These are phyloP conservation scores for Trilocha varians DNA, from an alignment of 2,888 invertebrate genomes.

Conservation along the genomic window DNA sequence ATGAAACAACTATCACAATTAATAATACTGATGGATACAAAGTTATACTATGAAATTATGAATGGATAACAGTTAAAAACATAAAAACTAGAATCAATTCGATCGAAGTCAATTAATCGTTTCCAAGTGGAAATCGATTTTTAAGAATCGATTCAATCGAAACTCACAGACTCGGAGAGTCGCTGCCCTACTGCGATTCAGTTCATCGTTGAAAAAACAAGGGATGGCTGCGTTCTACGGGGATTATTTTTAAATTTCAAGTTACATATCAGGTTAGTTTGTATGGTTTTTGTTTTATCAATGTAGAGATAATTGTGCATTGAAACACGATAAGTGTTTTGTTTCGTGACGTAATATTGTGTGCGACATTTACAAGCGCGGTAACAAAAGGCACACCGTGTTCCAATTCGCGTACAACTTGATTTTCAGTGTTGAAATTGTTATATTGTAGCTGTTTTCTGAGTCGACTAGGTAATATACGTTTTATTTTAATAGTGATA, in stretches of 20 bases:
- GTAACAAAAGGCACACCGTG: background rate
- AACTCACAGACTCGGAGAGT: no score
- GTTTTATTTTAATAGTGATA: background rate
- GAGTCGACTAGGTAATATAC: background rate
- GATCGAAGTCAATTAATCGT: no score
- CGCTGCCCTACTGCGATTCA: background rate
- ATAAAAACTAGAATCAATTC: no score
- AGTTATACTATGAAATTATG: no score
- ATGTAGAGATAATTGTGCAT: constrained; percentile 6
- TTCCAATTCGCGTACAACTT: background rate
- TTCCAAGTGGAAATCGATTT: no score
- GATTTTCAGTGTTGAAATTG: constrained; percentile 3
- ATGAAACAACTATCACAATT: no score
- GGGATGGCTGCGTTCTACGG: constrained; percentile 9
- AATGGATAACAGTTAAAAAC: no score
- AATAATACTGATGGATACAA: no score
- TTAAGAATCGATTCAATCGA: no score
- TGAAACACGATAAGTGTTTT: constrained; percentile 1
- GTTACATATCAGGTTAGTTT: constrained; percentile 14
- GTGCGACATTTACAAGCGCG: background rate
- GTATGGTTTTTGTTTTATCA: constrained; percentile 10
- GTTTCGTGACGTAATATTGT: background rate
- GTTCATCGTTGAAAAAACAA: constrained; percentile 2
- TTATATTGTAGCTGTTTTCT: background rate
- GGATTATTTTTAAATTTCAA: constrained; percentile 10